Base-by-base conservation (phyloP, 1,140 invertebrate species). In the Orussus abietinus region DNA sequence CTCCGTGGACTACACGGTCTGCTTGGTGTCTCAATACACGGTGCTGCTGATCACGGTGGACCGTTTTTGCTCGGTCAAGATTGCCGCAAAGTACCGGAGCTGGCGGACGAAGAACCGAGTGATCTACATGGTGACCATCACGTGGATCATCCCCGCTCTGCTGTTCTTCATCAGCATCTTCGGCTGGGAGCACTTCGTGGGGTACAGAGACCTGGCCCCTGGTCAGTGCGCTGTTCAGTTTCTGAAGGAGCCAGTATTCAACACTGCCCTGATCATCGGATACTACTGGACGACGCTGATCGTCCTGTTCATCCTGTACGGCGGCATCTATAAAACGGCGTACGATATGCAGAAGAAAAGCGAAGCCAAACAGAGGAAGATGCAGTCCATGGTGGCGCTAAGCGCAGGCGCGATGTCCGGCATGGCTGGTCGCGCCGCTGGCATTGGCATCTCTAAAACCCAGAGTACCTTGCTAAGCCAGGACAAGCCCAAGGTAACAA, bases 111-210 rank as follows among this genome's bases (percentile, higher is more conserved):
- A 96, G 57, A 84, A 85, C 45, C 81, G 88, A 52, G 90, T 96
- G 1, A 84, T 93, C 22, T 92, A 86, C 78, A 95, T 96, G 82
- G 86, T 96, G 0, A 83, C 88, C 3, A 94, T 99, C 9, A 99
- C 95, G 0, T 99, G 97, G 97, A 91, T 98, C 20, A 88, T 99
- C 42, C 96, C 97, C 3, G 88, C 92, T 1, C 71, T 97, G 10
- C 75, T 99, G 3, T 99, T 99, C 70, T 99, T 99, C 67, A 94
- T 94, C 38, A 94, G 92, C 38, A 98, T 99, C 48, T 97, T 99
- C 62, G 96, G 96, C 18, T 99, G 97, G 95, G 95, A 98, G 65
- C 91, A 95, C 64, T 98, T 98, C 59, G 86, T 94, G 20, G 96
- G 95, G 2, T 88, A 88, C 57, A 75, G 93, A 40, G 90, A 96